A percentile compares a stretch with the other conserved stretches of the same genome.
These are phyloP conservation scores for Drosophila bocqueti DNA, from an alignment of 1,140 invertebrate species.

Conservation along the genomic window DNA sequence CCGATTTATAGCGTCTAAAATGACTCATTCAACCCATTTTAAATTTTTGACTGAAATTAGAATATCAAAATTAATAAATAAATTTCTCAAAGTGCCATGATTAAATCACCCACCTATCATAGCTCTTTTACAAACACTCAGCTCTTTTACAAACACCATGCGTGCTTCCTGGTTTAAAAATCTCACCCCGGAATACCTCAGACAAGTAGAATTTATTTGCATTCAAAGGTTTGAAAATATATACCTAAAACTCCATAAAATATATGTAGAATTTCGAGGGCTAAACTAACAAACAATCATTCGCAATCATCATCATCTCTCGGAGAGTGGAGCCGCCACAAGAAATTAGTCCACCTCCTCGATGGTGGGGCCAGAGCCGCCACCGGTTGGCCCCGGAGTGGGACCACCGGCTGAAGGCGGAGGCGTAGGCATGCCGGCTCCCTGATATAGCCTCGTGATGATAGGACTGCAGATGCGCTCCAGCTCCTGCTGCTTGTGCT, in stretches of 20 bases:
- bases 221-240: neutral
- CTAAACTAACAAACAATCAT: constrained; percentile 18
- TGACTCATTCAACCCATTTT: too few species aligned
- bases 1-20: too few species aligned
- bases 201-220: constrained; percentile 18
- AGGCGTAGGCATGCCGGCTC: constrained; percentile 87
- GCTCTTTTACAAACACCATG: neutral
- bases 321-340: too few species aligned
- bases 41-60: too few species aligned
- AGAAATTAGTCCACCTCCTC: constrained; percentile 97
- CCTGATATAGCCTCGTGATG: constrained; percentile 92
- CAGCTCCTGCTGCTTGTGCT: constrained; percentile 95
- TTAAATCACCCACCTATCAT: too few species aligned
- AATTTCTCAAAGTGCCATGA: too few species aligned
- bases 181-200: neutral
- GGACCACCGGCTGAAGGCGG: constrained; percentile 80
- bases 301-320: neutral
- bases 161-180: neutral
- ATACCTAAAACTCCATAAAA: neutral
- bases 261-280: constrained; percentile 1
- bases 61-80: too few species aligned
- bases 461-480: constrained; percentile 94
- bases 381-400: constrained; percentile 62
- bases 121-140: neutral
- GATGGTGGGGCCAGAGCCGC: constrained; percentile 91